These are phyloP conservation scores for Hymenopus coronatus DNA, from an alignment of 2,888 invertebrate genomes.

Conservation along the genomic window DNA sequence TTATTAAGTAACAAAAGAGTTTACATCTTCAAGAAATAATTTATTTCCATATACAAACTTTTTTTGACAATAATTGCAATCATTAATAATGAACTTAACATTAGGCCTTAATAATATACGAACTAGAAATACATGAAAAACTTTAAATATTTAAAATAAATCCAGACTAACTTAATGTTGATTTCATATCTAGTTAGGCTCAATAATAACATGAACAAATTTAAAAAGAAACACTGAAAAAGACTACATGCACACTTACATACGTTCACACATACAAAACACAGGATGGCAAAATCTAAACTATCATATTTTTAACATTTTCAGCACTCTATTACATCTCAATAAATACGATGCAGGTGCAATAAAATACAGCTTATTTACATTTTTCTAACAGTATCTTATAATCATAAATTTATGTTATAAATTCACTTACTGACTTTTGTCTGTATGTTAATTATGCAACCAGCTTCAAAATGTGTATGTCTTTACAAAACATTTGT, in stretches of 20 bases:
- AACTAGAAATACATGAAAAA: not conserved
- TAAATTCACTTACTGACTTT: slow-evolving; percentile 2
- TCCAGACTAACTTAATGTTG: not conserved
- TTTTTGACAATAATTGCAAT: not conserved
- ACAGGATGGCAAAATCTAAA: not conserved
- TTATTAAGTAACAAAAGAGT: not conserved
- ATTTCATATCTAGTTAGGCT: not conserved
- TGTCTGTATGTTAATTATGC: not conserved
- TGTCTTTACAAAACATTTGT: slow-evolving; percentile 19
- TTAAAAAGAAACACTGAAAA: not conserved
- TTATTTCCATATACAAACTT: slow-evolving; percentile 19
- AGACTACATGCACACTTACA: not conserved
- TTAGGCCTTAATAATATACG: not conserved
- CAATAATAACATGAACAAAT: not conserved
- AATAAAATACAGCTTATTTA: not conserved
- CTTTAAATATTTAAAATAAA: not conserved
- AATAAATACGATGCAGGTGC: not conserved
- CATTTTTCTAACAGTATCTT: not conserved
- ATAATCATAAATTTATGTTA: slow-evolving; percentile 1
- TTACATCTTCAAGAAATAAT: slow-evolving; percentile 16
- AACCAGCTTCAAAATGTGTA: not conserved
- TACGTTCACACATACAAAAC: not conserved
- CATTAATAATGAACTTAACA: not conserved
- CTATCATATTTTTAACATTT: not conserved
- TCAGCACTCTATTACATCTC: not conserved